phyloP scores from a whole-genome alignment of 2,113 vertebrate species.

The Gallinago media region DNA sequence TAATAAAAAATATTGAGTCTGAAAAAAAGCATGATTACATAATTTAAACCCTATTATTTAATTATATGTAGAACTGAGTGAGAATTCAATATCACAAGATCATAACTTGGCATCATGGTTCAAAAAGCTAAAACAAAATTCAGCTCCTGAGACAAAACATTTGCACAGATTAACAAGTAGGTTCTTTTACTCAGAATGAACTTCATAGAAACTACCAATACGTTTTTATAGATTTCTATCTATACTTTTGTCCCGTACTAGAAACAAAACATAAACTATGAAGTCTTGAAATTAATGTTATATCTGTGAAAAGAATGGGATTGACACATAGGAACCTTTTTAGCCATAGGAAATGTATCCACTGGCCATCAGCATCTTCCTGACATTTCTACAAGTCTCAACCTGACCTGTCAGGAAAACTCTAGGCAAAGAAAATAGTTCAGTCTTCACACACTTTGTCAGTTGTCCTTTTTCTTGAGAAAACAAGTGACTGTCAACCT shows the following conservation, averaged over 20 bases:
- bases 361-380: background rate
- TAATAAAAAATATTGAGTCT: background rate
- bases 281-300: background rate
- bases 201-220: background rate
- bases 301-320: background rate
- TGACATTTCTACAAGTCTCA: background rate
- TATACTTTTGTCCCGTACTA: background rate
- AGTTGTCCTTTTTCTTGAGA: background rate
- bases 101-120: background rate
- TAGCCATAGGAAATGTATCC: background rate
- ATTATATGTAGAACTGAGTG: background rate
- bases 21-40: fast-evolving
- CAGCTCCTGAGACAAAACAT: background rate
- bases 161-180: background rate
- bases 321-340: background rate
- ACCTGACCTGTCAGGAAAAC: background rate
- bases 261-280: background rate
- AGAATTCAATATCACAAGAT: background rate
- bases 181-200: background rate
- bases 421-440: background rate
- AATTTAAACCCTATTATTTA: background rate
- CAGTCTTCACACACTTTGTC: background rate
- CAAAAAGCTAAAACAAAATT: background rate
- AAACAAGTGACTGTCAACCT: background rate
- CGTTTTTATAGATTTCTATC: background rate